Evolutionary conservation across 2,888 invertebrate species (phyloP), one percentile per base, ranked within the genome.

Genomic region (Busseola fusca): DNA sequence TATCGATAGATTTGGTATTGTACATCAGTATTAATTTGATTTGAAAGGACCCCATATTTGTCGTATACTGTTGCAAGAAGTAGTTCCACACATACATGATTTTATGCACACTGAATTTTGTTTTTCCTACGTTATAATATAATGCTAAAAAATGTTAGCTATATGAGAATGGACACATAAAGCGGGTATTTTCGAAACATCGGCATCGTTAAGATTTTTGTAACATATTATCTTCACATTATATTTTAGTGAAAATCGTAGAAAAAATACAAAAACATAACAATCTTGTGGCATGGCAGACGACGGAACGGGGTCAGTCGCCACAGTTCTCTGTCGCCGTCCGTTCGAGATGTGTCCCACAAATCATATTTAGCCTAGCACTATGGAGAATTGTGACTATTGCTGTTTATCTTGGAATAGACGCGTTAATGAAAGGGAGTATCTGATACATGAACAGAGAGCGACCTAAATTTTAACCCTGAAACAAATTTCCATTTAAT

Each of bases 291-390:
- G 76, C 81, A 83, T 84, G 85, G 88, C 82, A 80, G 85, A 74
- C 84, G 87, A 87, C 88, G 87, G 84, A 94, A 91, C 89, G 91
- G 88, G 93, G 94, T 93, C 94, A 93, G 79, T 86, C 89, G 87
- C 87, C 82, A 87, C 90, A 87, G 83, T 86, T 86, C 88, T 90
- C 88, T 87, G 91, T 90, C 91, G 88, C 88, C 87, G 87, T 86
- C 86, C 75, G 88, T 87, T 90, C 89, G 87, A 87, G 90, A 91
- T 91, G 90, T 87, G 94, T 89, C 90, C 93, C 90, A 94, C 93
- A 92, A 94, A 93, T 93, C 92, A 93, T 93, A 92, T 93, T 93
- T 93, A 93, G 93, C 91, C 87, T 89, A 89, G 89, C 87, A 87
- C 89, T 90, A 89, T 89, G 89, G 87, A 91, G 89, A 92, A 91